Percentiles rank a stretch among this genome's conserved stretches.
Evolutionary conservation across 2,113 vertebrate genomes (phyloP).

Genomic region (Gobius niger): DNA sequence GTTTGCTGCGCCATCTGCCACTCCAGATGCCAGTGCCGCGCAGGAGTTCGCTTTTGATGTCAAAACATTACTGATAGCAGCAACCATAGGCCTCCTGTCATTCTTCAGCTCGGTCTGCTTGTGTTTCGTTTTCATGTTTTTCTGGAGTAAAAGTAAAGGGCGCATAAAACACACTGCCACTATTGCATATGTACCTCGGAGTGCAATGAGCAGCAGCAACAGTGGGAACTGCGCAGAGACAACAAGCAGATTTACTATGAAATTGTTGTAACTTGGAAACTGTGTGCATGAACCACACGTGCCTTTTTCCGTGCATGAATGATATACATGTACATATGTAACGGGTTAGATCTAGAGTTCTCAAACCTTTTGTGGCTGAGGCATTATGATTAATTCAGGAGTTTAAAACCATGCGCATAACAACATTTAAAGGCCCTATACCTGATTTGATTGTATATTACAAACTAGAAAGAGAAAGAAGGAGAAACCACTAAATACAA

Average conservation of each 20-base stretch:
- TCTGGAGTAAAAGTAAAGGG: conserved; percentile 86
- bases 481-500: too few species aligned
- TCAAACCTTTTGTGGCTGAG: too few species aligned
- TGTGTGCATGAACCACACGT: background rate
- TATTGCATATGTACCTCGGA: conserved; percentile 81
- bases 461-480: too few species aligned
- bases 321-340: background rate
- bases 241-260: conserved; percentile 75
- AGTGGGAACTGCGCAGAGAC: conserved; percentile 61
- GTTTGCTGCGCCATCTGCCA: conserved; percentile 54
- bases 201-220: conserved; percentile 22
- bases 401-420: too few species aligned
- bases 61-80: conserved; percentile 79
- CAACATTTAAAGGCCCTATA: too few species aligned
- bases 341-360: background rate
- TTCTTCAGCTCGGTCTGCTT: conserved; percentile 85
- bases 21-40: conserved; percentile 39
- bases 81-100: conserved; percentile 82
- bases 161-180: conserved; percentile 82
- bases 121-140: conserved; percentile 85
- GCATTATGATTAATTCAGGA: too few species aligned
- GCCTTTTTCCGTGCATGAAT: background rate
- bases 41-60: conserved; percentile 69
- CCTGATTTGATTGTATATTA: too few species aligned
- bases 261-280: conserved; percentile 69